phyloP scores from a whole-genome alignment of 2,888 invertebrate genomes.

The Apodemia mormo region DNA sequence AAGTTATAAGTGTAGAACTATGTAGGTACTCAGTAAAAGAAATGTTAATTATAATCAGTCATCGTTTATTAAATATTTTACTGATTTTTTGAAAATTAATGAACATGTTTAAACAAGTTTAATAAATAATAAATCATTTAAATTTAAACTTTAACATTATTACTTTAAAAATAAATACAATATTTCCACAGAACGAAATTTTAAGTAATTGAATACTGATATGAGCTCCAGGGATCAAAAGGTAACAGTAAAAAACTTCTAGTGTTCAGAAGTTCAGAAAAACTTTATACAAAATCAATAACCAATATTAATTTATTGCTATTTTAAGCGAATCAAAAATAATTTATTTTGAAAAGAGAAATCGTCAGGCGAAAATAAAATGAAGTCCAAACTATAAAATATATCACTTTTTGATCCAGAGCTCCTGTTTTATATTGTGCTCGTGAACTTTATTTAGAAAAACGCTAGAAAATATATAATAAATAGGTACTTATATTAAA shows the following conservation, averaged over 20 bases:
- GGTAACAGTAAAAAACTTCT: neutral
- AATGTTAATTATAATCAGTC: too few relatives aligned
- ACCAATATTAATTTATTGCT: too few relatives aligned
- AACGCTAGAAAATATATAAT: neutral
- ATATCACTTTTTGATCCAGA: too few relatives aligned
- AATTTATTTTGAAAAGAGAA: too few relatives aligned
- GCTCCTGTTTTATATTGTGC: neutral
- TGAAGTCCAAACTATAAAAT: too few relatives aligned
- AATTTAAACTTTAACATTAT: slow-evolving; percentile 2
- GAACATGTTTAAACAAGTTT: slow-evolving; percentile 2
- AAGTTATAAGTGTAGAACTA: too few relatives aligned
- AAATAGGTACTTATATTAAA: neutral
- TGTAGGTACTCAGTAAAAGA: too few relatives aligned
- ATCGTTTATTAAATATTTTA: slow-evolving; percentile 16
- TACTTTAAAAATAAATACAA: neutral
- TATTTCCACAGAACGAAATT: neutral
- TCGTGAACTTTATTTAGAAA: neutral
- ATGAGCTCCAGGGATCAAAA: neutral
- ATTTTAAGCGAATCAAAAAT: too few relatives aligned
- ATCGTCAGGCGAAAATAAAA: too few relatives aligned
- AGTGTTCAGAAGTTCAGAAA: too few relatives aligned
- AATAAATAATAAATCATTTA: neutral
- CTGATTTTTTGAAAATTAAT: neutral
- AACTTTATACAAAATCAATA: too few relatives aligned
- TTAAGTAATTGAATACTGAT: neutral